A percentile compares a stretch with the other conserved stretches of the same genome.
These are phyloP conservation scores for Phalloptychus januarius DNA, from an alignment of 2,797 vertebrate genomes.

Conservation along the genomic window DNA sequence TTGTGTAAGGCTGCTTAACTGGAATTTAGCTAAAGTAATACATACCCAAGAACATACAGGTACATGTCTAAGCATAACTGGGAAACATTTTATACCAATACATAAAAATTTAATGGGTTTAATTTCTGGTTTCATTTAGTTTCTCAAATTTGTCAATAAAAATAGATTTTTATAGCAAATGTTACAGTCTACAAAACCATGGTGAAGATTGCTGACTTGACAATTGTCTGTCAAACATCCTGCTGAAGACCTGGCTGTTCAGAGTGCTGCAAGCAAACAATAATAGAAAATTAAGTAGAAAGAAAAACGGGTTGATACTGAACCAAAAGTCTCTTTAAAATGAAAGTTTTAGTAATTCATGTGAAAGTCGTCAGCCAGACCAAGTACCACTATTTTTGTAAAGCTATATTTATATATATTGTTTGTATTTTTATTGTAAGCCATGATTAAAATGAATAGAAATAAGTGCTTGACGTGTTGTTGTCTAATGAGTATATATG, in stretches of 20 bases:
- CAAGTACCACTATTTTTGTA: neutral
- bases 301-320: neutral
- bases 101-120: neutral
- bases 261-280: neutral
- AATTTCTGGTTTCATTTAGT: neutral
- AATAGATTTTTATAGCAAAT: neutral
- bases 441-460: neutral
- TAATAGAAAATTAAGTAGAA: neutral
- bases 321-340: neutral
- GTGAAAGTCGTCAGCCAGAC: neutral
- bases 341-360: neutral
- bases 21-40: neutral
- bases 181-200: neutral
- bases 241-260: neutral
- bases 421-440: constrained; percentile 41
- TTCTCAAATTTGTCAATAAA: neutral
- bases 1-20: neutral
- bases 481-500: neutral
- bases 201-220: neutral
- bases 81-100: neutral
- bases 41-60: neutral
- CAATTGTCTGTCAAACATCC: neutral
- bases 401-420: neutral
- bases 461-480: neutral
- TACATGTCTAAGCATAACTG: neutral